These are phyloP conservation scores for Cotesia typhae DNA, from an alignment of 1,140 invertebrate species.

Conservation along the genomic window DNA sequence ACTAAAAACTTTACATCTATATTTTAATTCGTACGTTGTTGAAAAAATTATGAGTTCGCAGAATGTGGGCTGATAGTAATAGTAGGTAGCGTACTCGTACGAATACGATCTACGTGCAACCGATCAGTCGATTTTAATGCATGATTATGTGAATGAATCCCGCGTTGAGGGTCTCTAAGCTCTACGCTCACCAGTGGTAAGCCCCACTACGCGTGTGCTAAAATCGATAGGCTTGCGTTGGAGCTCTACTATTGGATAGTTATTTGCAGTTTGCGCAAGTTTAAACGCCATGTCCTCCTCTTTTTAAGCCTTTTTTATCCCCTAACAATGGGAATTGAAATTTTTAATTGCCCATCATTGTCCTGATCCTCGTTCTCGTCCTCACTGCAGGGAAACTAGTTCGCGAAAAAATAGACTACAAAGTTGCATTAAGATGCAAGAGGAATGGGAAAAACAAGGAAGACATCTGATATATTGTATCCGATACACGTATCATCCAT, in stretches of 20 bases:
- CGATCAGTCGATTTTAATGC: not conserved
- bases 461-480: constrained; percentile 34
- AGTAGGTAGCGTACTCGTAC: not conserved
- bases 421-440: not conserved
- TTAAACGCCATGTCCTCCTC: constrained; percentile 49
- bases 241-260: constrained; percentile 43
- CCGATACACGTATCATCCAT: constrained; percentile 43
- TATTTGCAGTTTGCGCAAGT: constrained; percentile 58
- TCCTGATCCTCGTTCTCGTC: not conserved
- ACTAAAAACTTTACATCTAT: constrained; percentile 16
- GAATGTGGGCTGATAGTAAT: not conserved
- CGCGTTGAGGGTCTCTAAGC: not conserved
- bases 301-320: not conserved
- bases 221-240: constrained; percentile 60
- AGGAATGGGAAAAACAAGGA: constrained; percentile 11
- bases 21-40: no score
- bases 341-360: constrained; percentile 17
- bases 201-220: constrained; percentile 49
- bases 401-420: no score
- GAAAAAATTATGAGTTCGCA: no score
- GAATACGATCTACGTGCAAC: not conserved
- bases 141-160: constrained; percentile 48
- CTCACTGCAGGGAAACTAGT: no score
- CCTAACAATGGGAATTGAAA: not conserved
- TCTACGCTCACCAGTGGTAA: not conserved